A percentile compares a stretch with the other conserved stretches of the same genome.
Conservation (phyloP, 2,113 vertebrate genomes). For the Sebastes fasciatus region DNA sequence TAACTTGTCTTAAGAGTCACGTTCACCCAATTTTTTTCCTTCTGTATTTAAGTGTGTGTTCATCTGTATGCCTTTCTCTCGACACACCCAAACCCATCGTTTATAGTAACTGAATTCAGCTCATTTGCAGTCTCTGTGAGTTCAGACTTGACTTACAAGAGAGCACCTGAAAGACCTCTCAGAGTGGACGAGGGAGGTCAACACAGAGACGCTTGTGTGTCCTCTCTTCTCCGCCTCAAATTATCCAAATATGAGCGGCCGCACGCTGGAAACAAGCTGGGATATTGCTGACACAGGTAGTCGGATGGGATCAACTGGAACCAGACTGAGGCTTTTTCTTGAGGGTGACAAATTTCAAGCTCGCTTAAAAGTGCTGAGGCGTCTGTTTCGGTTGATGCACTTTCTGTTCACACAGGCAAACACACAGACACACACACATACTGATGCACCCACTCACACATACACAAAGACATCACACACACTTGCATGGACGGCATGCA, state of each 20-base stretch:
- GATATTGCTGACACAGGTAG: constrained; percentile 64
- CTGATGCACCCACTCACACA: not conserved
- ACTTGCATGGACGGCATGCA: not conserved
- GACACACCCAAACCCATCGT: not conserved
- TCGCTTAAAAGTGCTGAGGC: constrained; percentile 63
- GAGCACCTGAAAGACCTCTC: constrained; percentile 69
- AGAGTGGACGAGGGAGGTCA: constrained; percentile 50
- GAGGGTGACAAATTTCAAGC: constrained; percentile 66
- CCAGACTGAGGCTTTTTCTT: constrained; percentile 63
- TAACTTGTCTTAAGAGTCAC: not conserved
- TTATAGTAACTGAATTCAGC: constrained; percentile 14
- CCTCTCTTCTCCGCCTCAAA: constrained; percentile 38
- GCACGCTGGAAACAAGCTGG: constrained; percentile 52
- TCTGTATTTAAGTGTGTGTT: not conserved
- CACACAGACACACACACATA: not conserved
- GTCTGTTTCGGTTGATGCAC: constrained; percentile 37
- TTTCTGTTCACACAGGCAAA: constrained; percentile 27
- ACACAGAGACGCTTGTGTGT: constrained; percentile 70
- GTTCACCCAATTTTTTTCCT: not conserved
- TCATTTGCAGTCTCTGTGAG: constrained; percentile 56
- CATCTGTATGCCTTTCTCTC: constrained; percentile 5
- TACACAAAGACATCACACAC: not conserved
- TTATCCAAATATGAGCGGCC: constrained; percentile 64
- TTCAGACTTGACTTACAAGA: constrained; percentile 28
- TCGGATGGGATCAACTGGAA: constrained; percentile 31